These are phyloP conservation scores for Bujurquina vittata DNA, from an alignment of 2,113 vertebrate genomes.

Conservation along the genomic window DNA sequence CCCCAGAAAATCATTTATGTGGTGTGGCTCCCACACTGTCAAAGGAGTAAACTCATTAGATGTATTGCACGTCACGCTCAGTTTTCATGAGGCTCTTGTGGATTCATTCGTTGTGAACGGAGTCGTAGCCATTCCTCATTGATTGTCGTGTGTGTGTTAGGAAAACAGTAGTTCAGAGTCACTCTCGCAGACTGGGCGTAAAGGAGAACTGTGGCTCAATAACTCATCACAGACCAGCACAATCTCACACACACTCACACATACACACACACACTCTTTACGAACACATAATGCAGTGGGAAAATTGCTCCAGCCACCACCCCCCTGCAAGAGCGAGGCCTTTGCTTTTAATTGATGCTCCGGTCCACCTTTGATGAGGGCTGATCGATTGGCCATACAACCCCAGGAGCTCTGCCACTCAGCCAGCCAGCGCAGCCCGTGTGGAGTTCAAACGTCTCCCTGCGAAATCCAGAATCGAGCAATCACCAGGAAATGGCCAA, in stretches of 20 bases:
- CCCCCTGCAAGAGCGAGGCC: slow-evolving; percentile 40
- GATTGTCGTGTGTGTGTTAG: slow-evolving; percentile 46
- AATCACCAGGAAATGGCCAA: slow-evolving; percentile 62
- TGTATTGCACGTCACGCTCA: slow-evolving; percentile 13
- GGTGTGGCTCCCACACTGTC: slow-evolving; percentile 11
- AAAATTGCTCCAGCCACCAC: slow-evolving; percentile 59
- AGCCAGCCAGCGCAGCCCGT: slow-evolving; percentile 34
- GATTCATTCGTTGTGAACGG: slow-evolving; percentile 23
- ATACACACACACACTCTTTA: slow-evolving; percentile 23
- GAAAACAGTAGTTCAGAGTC: slow-evolving; percentile 58
- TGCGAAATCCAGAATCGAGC: slow-evolving; percentile 49
- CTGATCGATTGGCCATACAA: slow-evolving; percentile 72
- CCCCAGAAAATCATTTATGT: slow-evolving; percentile 5
- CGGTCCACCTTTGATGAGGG: slow-evolving; percentile 70
- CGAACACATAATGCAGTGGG: slow-evolving; percentile 50
- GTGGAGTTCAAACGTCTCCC: slow-evolving; percentile 55
- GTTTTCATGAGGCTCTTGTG: slow-evolving; percentile 7
- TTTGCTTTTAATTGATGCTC: slow-evolving; percentile 76
- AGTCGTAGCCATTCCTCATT: slow-evolving; percentile 26
- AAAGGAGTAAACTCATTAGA: slow-evolving; percentile 21
- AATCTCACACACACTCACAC: slow-evolving; percentile 30
- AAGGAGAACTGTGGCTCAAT: slow-evolving; percentile 65
- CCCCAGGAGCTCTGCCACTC: slow-evolving; percentile 50
- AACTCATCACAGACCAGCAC: slow-evolving; percentile 61
- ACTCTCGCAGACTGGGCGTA: slow-evolving; percentile 46